Evolutionary conservation across 2,797 vertebrate species (phyloP).

Genomic region (Hydrocynus forskahlii): DNA sequence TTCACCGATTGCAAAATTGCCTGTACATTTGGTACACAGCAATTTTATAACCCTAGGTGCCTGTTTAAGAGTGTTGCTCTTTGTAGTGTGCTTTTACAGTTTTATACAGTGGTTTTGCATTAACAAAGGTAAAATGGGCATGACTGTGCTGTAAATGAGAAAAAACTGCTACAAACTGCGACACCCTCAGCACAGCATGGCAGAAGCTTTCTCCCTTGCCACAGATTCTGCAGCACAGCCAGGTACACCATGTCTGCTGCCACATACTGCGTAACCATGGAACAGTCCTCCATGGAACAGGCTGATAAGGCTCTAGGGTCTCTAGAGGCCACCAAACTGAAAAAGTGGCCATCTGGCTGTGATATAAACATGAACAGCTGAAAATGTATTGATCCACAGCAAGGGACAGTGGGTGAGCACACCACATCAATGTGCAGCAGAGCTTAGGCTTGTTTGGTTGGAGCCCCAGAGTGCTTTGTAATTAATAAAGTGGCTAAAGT

Average conservation of each 20-base stretch:
- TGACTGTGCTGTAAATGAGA: slow-evolving; percentile 14
- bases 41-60: slow-evolving; percentile 47
- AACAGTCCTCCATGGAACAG: slow-evolving; percentile 9
- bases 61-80: slow-evolving; percentile 51
- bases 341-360: neutral
- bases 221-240: neutral
- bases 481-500: slow-evolving; percentile 75
- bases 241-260: neutral
- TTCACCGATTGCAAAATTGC: slow-evolving; percentile 44
- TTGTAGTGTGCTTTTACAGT: slow-evolving; percentile 33
- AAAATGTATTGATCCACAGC: slow-evolving; percentile 35
- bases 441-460: slow-evolving; percentile 35
- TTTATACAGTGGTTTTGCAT: slow-evolving; percentile 29
- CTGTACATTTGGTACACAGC: slow-evolving; percentile 46
- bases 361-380: slow-evolving; percentile 18
- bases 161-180: neutral
- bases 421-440: slow-evolving; percentile 43
- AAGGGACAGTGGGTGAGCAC: slow-evolving; percentile 35
- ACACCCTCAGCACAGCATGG: slow-evolving; percentile 8
- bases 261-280: slow-evolving; percentile 28
- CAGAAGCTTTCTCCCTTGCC: slow-evolving; percentile 7
- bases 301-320: slow-evolving; percentile 10
- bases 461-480: slow-evolving; percentile 60
- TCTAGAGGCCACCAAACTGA: slow-evolving; percentile 13
- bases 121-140: slow-evolving; percentile 34